Base-by-base conservation (phyloP, 37 sponge, comb jelly and placozoan species). In the Mnemiopsis leidyi region DNA sequence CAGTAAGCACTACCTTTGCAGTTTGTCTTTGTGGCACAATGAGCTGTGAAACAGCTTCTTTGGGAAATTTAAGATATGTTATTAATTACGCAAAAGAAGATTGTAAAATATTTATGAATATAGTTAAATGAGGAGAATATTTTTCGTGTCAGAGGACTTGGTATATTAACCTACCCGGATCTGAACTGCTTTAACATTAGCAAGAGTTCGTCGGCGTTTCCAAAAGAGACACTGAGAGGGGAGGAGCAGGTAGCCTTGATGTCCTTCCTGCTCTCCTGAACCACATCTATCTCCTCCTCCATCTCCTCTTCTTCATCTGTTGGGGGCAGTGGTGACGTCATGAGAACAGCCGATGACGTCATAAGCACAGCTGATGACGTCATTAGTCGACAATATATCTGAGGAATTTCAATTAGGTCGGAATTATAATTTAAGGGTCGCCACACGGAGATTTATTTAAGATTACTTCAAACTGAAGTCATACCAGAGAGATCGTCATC, bases 241-340 rank as follows among this genome's bases (percentile, higher is more conserved):
- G 90, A 85, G 2, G 90, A 85, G 61, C 90, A 85, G 25, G 90
- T 85, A 0, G 90, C 90, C 48, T 85, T 85, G 29, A 40, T 40
- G 61, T 85, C 90, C 48, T 85, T 85, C 90, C 90, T 85, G 30
- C 90, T 85, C 48, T 85, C 90, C 61, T 85, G 90, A 61, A 85
- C 90, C 90, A 85, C 90, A 85, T 85, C 90, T 85, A 85, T 85
- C 90, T 85, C 90, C 29, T 85, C 90, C 29, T 85, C 90, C 29
- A 85, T 85, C 61, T 85, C 90, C 29, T 85, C 90, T 39, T 85
- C 90, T 25, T 85, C 90, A 33, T 85, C 90, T 85, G 61, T 1
- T 23, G 39, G n/a, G 36, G 23, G 36, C 20, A 3, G 3, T 71
- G 73, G 25, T 71, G 61, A 48, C 73, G 73, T 71, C 73, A 71